Conservation (phyloP, 2,888 invertebrate genomes). For the Aleiodes leptofemur region DNA sequence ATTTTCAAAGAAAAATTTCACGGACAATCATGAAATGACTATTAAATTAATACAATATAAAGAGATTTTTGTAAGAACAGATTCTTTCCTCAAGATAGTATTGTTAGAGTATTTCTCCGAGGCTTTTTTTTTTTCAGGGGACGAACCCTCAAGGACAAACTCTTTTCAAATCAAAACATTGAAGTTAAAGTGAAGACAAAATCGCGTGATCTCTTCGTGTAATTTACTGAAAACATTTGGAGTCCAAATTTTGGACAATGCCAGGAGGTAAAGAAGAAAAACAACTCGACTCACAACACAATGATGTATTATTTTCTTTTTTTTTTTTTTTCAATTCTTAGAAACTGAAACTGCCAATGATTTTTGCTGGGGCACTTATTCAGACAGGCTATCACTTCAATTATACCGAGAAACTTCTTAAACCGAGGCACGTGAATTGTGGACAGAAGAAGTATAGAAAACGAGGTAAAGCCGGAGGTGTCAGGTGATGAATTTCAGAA, state of each 20-base stretch:
- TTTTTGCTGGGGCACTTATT: not conserved
- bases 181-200: constrained; percentile 3
- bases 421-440: not conserved
- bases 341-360: constrained; percentile 24
- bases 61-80: too few relatives aligned
- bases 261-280: constrained; percentile 5
- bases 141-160: too few relatives aligned
- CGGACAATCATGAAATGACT: too few relatives aligned
- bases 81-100: too few relatives aligned
- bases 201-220: constrained; percentile 3
- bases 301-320: constrained; percentile 16
- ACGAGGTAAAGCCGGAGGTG: not conserved
- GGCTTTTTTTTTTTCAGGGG: too few relatives aligned
- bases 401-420: not conserved
- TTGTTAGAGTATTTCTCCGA: too few relatives aligned
- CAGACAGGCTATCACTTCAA: not conserved
- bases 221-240: constrained; percentile 10
- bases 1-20: too few relatives aligned
- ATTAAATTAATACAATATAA: too few relatives aligned
- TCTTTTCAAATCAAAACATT: too few relatives aligned
- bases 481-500: not conserved
- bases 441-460: not conserved
- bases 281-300: not conserved
- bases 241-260: not conserved
- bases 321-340: not conserved